Conservation (phyloP, 2,888 invertebrate genomes). For the Drosophila siamana region DNA sequence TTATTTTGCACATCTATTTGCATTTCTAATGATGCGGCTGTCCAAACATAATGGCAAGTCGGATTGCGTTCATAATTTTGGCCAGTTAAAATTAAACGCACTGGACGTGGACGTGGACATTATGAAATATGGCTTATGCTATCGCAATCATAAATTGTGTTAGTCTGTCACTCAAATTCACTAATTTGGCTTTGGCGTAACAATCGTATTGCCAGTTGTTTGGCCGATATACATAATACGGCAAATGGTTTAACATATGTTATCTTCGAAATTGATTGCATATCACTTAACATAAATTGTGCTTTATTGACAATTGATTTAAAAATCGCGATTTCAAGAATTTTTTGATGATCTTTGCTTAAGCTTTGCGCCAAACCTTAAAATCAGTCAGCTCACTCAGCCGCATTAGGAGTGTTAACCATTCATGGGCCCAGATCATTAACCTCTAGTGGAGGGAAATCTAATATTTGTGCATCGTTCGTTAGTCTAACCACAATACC, state of each 20-base stretch:
- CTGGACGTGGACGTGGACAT: constrained; percentile 11
- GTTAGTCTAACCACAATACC: constrained; percentile 37
- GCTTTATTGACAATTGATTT: background rate
- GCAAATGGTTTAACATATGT: background rate
- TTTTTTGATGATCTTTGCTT: background rate
- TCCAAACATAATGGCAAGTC: constrained; percentile 25
- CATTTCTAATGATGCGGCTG: constrained; percentile 66
- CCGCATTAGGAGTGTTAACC: background rate
- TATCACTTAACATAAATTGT: background rate
- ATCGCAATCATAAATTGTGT: constrained; percentile 27
- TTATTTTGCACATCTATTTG: constrained; percentile 61
- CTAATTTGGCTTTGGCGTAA: constrained; percentile 23
- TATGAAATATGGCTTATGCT: constrained; percentile 36
- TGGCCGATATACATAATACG: background rate
- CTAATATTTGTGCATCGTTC: constrained; percentile 7
- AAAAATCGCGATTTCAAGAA: too few relatives aligned
- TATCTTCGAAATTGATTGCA: background rate
- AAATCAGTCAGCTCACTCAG: background rate
- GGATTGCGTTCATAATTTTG: constrained; percentile 4
- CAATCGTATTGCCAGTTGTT: background rate
- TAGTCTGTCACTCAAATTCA: constrained; percentile 14
- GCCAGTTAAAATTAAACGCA: constrained; percentile 16
- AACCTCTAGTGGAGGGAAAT: constrained; percentile 6
- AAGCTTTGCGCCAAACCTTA: background rate
- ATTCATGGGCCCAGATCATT: constrained; percentile 7